Conservation (phyloP, 2,888 invertebrate species). For the Pollenia griseotomentosa region DNA sequence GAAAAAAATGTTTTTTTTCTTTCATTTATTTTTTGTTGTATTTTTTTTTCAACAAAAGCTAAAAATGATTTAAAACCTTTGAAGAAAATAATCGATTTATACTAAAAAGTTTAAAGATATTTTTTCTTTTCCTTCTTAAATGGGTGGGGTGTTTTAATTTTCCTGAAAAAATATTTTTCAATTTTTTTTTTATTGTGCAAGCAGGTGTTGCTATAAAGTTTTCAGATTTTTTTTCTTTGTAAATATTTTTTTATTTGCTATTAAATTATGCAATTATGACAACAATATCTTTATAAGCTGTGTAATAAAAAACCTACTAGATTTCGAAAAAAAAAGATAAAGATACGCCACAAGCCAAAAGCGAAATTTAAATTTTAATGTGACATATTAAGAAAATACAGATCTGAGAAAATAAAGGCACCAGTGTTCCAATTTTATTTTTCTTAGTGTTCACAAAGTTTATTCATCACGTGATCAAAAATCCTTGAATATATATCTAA, state of each 20-base stretch:
- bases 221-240: background rate
- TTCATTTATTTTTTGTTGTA: background rate
- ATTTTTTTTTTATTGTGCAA: constrained; percentile 33
- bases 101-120: constrained; percentile 27
- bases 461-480: no score
- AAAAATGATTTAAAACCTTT: constrained; percentile 55
- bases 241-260: constrained; percentile 6
- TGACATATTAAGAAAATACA: no score
- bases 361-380: no score
- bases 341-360: background rate
- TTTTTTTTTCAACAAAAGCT: constrained; percentile 8
- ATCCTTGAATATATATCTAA: no score
- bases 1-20: constrained; percentile 3
- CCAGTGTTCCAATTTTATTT: no score
- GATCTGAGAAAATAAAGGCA: no score
- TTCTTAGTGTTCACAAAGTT: no score
- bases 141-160: constrained; percentile 51
- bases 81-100: constrained; percentile 53
- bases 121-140: constrained; percentile 26
- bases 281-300: constrained; percentile 30
- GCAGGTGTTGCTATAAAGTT: constrained; percentile 60
- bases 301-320: constrained; percentile 46
- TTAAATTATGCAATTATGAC: constrained; percentile 58
- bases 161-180: constrained; percentile 14
- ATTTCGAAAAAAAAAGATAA: background rate